phyloP scores from a whole-genome alignment of 2,113 vertebrate species.

The Albula goreensis region DNA sequence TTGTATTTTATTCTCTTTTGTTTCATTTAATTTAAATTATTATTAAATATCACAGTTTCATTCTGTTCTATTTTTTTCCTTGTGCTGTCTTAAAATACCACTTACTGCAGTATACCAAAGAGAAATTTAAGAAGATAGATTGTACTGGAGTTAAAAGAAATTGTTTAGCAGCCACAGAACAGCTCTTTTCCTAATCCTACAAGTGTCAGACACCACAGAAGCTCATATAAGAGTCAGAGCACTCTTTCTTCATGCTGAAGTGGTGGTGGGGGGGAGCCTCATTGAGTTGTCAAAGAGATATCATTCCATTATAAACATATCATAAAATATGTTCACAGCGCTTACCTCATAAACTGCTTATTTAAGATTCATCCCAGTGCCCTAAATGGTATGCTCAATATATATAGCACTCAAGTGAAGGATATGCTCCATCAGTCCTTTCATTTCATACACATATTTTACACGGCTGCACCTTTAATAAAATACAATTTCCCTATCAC shows the following conservation, averaged over 20 bases:
- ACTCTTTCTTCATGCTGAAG: constrained; percentile 28
- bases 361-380: constrained; percentile 3
- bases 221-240: constrained; percentile 4
- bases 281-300: constrained; percentile 74
- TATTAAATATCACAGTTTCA: background rate
- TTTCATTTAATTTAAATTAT: background rate
- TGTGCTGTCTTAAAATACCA: background rate
- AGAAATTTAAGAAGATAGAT: background rate
- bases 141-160: background rate
- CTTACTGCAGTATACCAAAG: background rate
- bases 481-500: too few relatives aligned
- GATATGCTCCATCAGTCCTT: background rate
- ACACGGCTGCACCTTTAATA: background rate
- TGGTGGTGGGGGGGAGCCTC: constrained; percentile 52
- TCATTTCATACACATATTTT: background rate
- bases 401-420: background rate
- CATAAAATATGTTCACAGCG: constrained; percentile 80
- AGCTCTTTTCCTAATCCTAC: constrained; percentile 29
- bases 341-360: constrained; percentile 72
- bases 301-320: constrained; percentile 75
- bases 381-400: background rate
- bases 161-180: constrained; percentile 17
- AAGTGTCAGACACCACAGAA: constrained; percentile 27
- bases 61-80: background rate
- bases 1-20: background rate